Evolutionary conservation across 1,140 invertebrate genomes (phyloP).

Genomic region (Drosophila lini): DNA sequence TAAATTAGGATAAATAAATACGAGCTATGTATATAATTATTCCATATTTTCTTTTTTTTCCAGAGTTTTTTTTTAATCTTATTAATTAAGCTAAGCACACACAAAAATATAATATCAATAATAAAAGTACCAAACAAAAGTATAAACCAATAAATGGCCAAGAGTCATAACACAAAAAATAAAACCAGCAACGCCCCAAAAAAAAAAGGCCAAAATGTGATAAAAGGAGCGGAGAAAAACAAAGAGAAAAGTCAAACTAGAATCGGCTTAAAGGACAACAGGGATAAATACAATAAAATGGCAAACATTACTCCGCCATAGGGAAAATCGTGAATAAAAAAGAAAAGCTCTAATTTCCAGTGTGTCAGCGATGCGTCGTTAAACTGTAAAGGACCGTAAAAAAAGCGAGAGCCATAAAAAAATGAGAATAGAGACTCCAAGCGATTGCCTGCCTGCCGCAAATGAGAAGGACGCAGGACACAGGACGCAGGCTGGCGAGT

Average conservation of each 20-base stretch:
- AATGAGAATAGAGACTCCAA: constrained; percentile 41
- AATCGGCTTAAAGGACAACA: constrained; percentile 46
- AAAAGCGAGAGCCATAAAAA: constrained; percentile 65
- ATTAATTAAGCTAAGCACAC: background rate
- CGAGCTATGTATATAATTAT: background rate
- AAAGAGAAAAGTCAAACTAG: constrained; percentile 40
- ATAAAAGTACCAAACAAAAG: constrained; percentile 62
- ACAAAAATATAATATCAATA: constrained; percentile 34
- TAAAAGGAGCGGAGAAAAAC: constrained; percentile 13
- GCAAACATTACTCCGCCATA: constrained; percentile 57
- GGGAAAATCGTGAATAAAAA: constrained; percentile 68
- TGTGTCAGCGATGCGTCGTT: constrained; percentile 79
- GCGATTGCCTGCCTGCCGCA: constrained; percentile 37
- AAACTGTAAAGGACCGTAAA: constrained; percentile 81
- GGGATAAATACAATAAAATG: constrained; percentile 70
- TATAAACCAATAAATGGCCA: constrained; percentile 43
- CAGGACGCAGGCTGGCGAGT: constrained; percentile 61
- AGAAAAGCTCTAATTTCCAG: constrained; percentile 12
- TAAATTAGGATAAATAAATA: background rate
- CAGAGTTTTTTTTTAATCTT: constrained; percentile 6
- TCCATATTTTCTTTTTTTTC: constrained; percentile 58
- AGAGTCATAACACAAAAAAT: constrained; percentile 70
- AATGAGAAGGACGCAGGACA: constrained; percentile 31
- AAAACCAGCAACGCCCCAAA: constrained; percentile 49
- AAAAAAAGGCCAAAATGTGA: background rate